Percentiles rank a stretch among this genome's conserved stretches.
These are phyloP conservation scores for Nothobranchius furzeri DNA, from an alignment of 2,113 vertebrate genomes.

Conservation along the genomic window DNA sequence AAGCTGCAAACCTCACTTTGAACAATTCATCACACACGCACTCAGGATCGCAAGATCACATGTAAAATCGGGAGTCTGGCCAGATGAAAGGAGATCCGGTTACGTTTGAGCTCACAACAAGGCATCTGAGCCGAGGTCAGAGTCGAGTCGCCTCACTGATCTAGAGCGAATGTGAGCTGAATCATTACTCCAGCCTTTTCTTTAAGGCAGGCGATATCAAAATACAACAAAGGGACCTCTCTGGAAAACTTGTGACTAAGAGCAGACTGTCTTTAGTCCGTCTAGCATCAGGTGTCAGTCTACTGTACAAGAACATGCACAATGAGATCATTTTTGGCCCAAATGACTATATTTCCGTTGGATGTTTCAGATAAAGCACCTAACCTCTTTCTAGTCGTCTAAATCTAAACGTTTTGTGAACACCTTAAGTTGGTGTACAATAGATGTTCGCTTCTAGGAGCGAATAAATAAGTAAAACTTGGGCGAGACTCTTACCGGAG, in stretches of 20 bases:
- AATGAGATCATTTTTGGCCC: neutral
- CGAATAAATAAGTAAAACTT: too few species aligned
- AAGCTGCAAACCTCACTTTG: constrained; percentile 32
- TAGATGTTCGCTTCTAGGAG: too few species aligned
- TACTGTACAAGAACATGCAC: neutral
- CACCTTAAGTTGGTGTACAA: neutral
- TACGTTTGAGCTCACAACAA: constrained; percentile 39
- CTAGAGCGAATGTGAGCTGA: constrained; percentile 43
- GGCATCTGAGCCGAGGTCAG: constrained; percentile 59
- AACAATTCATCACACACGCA: constrained; percentile 27
- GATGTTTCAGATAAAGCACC: neutral
- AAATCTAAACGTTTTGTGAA: neutral
- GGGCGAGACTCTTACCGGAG: too few species aligned
- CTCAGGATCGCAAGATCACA: constrained; percentile 20
- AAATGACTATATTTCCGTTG: neutral
- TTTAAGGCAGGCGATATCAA: constrained; percentile 35
- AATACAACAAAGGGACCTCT: constrained; percentile 21
- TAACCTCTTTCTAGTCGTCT: neutral
- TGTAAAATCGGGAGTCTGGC: constrained; percentile 41
- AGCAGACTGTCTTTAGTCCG: constrained; percentile 8
- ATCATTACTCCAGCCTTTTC: constrained; percentile 21
- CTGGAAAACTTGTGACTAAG: constrained; percentile 12
- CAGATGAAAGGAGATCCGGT: constrained; percentile 51
- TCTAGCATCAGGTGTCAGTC: constrained; percentile 16
- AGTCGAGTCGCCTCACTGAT: constrained; percentile 35